Conservation (phyloP, 2,888 invertebrate species). For the Sipha maydis region DNA sequence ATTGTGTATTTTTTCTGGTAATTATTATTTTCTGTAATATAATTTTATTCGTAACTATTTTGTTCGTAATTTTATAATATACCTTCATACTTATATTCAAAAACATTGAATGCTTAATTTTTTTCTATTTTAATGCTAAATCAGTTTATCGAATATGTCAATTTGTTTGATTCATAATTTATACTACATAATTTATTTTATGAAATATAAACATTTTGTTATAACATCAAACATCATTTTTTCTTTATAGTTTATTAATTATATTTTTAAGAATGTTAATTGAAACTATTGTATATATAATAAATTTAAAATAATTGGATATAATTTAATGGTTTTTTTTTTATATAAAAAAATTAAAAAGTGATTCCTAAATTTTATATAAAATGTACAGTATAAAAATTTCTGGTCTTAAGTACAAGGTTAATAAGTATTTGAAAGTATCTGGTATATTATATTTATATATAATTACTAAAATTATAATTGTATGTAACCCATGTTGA, state of each 20-base stretch:
- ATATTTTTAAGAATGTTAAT: slow-evolving; percentile 49
- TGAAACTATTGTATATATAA: slow-evolving; percentile 45
- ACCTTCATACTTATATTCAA: not conserved
- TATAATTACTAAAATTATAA: no score
- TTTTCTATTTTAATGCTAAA: not conserved
- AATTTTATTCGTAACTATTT: not conserved
- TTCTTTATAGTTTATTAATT: slow-evolving; percentile 29
- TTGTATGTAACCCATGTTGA: no score
- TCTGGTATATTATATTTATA: no score
- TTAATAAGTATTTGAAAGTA: no score
- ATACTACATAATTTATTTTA: not conserved
- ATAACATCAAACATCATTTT: slow-evolving; percentile 10
- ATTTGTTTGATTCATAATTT: not conserved
- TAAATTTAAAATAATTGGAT: slow-evolving; percentile 40
- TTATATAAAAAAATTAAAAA: slow-evolving; percentile 9
- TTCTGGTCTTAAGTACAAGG: no score
- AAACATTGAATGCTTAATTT: not conserved
- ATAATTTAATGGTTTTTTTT: not conserved
- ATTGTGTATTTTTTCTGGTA: slow-evolving; percentile 23
- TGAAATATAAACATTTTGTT: slow-evolving; percentile 12
- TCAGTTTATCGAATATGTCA: not conserved
- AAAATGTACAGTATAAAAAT: no score
- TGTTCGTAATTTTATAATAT: not conserved
- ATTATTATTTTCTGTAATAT: slow-evolving; percentile 18
- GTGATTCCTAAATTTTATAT: not conserved